These are phyloP conservation scores for Elymnias hypermnestra DNA, from an alignment of 1,140 invertebrate genomes.

Conservation along the genomic window DNA sequence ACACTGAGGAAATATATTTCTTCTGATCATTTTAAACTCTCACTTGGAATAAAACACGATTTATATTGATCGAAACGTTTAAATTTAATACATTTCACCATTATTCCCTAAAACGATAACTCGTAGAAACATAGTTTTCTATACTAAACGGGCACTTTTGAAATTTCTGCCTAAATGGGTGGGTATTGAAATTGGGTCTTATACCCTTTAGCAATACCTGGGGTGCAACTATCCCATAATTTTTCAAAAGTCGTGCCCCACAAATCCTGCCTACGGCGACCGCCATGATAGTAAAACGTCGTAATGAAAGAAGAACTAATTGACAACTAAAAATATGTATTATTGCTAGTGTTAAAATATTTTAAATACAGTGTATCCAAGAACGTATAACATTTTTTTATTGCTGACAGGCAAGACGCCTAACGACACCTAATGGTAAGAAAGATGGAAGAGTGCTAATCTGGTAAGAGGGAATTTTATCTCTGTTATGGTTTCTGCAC, in stretches of 20 bases:
- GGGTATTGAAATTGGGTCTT: constrained; percentile 20
- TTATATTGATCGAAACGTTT: constrained; percentile 13
- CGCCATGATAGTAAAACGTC: constrained; percentile 84
- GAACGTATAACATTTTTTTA: too few relatives aligned
- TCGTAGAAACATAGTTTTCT: constrained; percentile 22
- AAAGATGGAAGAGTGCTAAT: too few relatives aligned
- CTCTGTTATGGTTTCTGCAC: too few relatives aligned
- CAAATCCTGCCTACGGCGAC: constrained; percentile 87
- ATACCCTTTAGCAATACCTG: constrained; percentile 53
- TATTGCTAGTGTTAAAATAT: not conserved
- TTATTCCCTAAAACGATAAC: constrained; percentile 28
- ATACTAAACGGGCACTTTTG: constrained; percentile 20
- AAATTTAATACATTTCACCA: constrained; percentile 44
- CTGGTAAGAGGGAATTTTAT: too few relatives aligned
- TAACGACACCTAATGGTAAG: too few relatives aligned
- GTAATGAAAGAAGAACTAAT: constrained; percentile 56
- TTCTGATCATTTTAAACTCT: constrained; percentile 19
- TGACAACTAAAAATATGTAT: constrained; percentile 39
- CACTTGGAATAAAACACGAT: constrained; percentile 24
- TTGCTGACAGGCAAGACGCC: too few relatives aligned
- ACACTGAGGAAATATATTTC: constrained; percentile 23
- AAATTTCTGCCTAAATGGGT: not conserved
- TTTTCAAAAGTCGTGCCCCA: constrained; percentile 85
- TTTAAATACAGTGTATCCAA: too few relatives aligned
- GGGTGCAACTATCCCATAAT: constrained; percentile 66